Evolutionary conservation across 2,797 vertebrate species (phyloP).

Genomic region (Pampus argenteus): DNA sequence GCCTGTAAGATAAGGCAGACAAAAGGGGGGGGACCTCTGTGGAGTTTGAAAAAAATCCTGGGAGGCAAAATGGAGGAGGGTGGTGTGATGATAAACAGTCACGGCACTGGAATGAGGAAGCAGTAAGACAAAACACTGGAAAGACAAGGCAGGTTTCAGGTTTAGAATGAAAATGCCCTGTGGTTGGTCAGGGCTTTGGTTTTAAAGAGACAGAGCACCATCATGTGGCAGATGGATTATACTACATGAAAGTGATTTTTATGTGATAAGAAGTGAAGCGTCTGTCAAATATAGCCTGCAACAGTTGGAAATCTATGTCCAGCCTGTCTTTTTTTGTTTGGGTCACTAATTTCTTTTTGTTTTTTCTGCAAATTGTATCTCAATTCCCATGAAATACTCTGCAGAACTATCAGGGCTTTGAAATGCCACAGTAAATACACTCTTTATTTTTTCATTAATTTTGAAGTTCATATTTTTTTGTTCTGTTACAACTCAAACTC

Average conservation of each 20-base stretch:
- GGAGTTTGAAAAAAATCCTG: constrained; percentile 21
- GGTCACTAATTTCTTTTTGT: constrained; percentile 3
- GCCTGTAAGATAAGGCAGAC: constrained; percentile 46
- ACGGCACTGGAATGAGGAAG: constrained; percentile 63
- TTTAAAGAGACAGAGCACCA: constrained; percentile 70
- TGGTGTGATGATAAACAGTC: constrained; percentile 57
- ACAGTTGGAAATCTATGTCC: constrained; percentile 34
- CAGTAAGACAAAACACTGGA: constrained; percentile 29
- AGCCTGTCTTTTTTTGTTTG: constrained; percentile 19
- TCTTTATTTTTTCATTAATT: no score
- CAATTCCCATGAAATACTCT: not conserved
- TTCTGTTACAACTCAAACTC: constrained; percentile 19
- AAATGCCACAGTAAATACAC: constrained; percentile 35
- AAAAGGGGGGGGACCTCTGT: constrained; percentile 9
- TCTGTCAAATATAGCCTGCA: constrained; percentile 12
- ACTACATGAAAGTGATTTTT: constrained; percentile 18
- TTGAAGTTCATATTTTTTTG: constrained; percentile 39
- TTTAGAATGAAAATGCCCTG: not conserved
- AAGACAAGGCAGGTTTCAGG: constrained; percentile 30
- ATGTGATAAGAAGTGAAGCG: not conserved
- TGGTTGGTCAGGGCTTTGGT: not conserved
- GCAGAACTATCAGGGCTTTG: not conserved
- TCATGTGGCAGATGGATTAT: constrained; percentile 57
- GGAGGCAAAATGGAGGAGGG: constrained; percentile 43
- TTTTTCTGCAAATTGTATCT: constrained; percentile 27